A percentile compares a stretch with the other conserved stretches of the same genome.
phyloP scores from a whole-genome alignment of 1,140 invertebrate species.

The Drosophila grimshawi region DNA sequence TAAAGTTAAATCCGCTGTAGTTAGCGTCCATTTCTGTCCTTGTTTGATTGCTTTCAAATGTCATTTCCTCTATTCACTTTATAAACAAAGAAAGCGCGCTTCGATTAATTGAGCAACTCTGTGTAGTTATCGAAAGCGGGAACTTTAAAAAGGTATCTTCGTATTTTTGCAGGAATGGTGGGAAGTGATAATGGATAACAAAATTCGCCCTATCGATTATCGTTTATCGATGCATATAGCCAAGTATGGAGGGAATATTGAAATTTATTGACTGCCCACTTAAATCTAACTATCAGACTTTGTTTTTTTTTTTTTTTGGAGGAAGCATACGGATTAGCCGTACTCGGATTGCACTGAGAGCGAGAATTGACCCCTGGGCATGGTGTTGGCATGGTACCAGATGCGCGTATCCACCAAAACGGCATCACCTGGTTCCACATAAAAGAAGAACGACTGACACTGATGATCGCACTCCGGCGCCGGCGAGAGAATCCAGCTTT shows the following conservation, averaged over 20 bases:
- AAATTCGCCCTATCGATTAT: not conserved
- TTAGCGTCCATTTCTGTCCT: slow-evolving; percentile 35
- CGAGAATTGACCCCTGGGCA: slow-evolving; percentile 93
- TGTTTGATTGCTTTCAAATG: not conserved
- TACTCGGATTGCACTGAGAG: slow-evolving; percentile 97
- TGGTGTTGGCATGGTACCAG: slow-evolving; percentile 96
- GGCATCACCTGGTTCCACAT: slow-evolving; percentile 94
- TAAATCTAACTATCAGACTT: slow-evolving; percentile 15
- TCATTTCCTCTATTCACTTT: not conserved
- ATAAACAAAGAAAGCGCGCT: slow-evolving; percentile 5
- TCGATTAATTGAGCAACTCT: not conserved
- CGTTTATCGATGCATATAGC: not conserved
- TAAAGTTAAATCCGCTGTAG: slow-evolving; percentile 40
- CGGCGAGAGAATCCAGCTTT: slow-evolving; percentile 93
- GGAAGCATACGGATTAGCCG: slow-evolving; percentile 86
- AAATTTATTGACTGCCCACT: slow-evolving; percentile 8
- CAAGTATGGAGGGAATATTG: slow-evolving; percentile 3
- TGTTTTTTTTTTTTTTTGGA: not conserved
- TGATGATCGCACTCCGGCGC: slow-evolving; percentile 94
- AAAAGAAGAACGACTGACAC: slow-evolving; percentile 90
- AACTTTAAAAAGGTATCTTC: not conserved
- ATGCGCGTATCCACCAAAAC: slow-evolving; percentile 94
- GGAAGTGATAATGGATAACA: not conserved
- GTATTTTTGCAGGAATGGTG: too few relatives aligned
- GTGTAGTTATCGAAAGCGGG: not conserved